These are phyloP conservation scores for Heliothis peltigera DNA, from an alignment of 2,888 invertebrate species.

Conservation along the genomic window DNA sequence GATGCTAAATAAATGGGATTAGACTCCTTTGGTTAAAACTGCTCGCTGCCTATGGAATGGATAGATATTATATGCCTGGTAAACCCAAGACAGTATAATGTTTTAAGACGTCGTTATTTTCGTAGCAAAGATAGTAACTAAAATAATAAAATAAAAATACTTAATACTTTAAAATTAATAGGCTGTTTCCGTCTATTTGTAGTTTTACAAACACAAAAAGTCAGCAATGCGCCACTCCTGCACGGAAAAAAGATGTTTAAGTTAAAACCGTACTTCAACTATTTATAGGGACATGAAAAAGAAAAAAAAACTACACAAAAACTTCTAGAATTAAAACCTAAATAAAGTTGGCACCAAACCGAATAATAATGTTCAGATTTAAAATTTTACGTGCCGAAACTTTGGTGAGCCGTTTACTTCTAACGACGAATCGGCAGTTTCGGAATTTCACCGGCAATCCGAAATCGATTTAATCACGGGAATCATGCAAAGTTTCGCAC, in stretches of 20 bases:
- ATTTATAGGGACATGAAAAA: constrained; percentile 22
- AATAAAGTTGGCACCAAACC: constrained; percentile 71
- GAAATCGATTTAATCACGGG: constrained; percentile 88
- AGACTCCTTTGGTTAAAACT: background rate
- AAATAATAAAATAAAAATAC: too few species aligned
- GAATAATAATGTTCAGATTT: constrained; percentile 79
- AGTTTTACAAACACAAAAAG: constrained; percentile 2
- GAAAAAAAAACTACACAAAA: constrained; percentile 36
- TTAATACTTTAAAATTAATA: too few species aligned
- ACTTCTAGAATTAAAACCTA: constrained; percentile 55
- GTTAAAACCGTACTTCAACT: constrained; percentile 19
- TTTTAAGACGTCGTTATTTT: too few species aligned
- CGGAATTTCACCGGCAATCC: constrained; percentile 84
- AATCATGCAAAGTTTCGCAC: constrained; percentile 86
- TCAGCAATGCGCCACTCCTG: constrained; percentile 20
- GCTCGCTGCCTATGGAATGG: too few species aligned
- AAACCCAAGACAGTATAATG: too few species aligned
- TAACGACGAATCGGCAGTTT: constrained; percentile 86
- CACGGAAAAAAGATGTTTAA: constrained; percentile 15
- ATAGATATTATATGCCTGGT: background rate
- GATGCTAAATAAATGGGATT: background rate
- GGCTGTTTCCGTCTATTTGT: too few species aligned
- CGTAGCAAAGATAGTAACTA: too few species aligned
- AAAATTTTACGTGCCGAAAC: constrained; percentile 81
- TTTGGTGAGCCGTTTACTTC: constrained; percentile 78